A percentile compares a stretch with the other conserved stretches of the same genome.
These are phyloP conservation scores for Adelges cooleyi DNA, from an alignment of 1,140 invertebrate species.

Conservation along the genomic window DNA sequence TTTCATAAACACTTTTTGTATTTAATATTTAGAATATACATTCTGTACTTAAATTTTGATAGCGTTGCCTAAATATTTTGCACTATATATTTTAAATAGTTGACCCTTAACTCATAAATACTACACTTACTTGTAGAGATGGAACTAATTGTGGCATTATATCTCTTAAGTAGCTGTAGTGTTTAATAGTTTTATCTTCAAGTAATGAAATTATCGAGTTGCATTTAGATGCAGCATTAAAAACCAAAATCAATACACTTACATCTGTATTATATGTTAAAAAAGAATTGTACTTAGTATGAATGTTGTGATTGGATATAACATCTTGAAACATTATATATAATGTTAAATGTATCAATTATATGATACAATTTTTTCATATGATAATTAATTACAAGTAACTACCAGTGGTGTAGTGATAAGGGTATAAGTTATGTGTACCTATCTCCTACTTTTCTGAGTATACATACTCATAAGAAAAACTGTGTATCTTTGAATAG, in stretches of 20 bases:
- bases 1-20: too few relatives aligned
- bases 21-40: too few relatives aligned
- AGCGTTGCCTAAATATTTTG: too few relatives aligned
- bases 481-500: too few relatives aligned
- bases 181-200: conserved; percentile 78
- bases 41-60: too few relatives aligned
- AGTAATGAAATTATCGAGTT: conserved; percentile 84
- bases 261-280: conserved; percentile 50
- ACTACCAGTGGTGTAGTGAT: too few relatives aligned
- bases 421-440: too few relatives aligned
- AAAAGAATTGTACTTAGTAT: neutral
- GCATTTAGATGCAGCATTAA: conserved; percentile 85
- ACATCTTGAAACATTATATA: neutral
- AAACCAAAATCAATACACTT: conserved; percentile 79
- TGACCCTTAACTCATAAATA: neutral
- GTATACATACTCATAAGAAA: too few relatives aligned
- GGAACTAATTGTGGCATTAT: conserved; percentile 89
- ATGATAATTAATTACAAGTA: too few relatives aligned
- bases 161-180: conserved; percentile 89
- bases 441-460: too few relatives aligned
- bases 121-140: conserved; percentile 50
- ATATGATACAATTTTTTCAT: too few relatives aligned
- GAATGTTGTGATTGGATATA: neutral
- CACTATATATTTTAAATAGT: neutral
- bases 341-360: neutral